A percentile compares a stretch with the other conserved stretches of the same genome.
phyloP scores from a whole-genome alignment of 2,888 invertebrate species.

The Drosophila affinis region DNA sequence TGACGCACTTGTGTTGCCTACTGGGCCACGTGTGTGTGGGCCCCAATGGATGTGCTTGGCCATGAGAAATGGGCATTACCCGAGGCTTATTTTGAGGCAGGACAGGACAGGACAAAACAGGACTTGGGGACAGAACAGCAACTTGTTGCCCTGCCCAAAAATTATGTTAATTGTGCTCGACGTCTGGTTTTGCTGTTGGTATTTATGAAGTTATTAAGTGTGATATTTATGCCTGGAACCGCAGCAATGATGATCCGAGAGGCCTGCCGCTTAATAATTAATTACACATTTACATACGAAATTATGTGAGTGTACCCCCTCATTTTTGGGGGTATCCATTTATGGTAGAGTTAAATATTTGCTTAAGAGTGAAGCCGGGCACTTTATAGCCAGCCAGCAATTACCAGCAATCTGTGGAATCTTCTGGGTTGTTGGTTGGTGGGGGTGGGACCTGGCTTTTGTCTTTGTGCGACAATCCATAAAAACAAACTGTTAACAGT shows the following conservation, averaged over 20 bases:
- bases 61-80: conserved; percentile 57
- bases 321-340: conserved; percentile 31
- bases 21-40: conserved; percentile 34
- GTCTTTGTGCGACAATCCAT: conserved; percentile 70
- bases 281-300: conserved; percentile 62
- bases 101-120: no score
- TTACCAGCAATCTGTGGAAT: conserved; percentile 54
- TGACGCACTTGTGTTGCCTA: conserved; percentile 66
- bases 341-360: conserved; percentile 72
- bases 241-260: conserved; percentile 29
- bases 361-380: conserved; percentile 52
- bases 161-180: conserved; percentile 70
- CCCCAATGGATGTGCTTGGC: conserved; percentile 30
- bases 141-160: conserved; percentile 63
- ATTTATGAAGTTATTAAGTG: conserved; percentile 64
- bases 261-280: conserved; percentile 51
- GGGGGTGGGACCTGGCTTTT: conserved; percentile 36
- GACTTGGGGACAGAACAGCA: conserved; percentile 19
- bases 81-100: conserved; percentile 49
- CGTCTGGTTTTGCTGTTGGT: conserved; percentile 56
- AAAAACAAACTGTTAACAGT: conserved; percentile 72
- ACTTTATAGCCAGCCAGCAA: conserved; percentile 67
- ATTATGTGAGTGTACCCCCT: conserved; percentile 45
- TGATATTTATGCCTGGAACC: conserved; percentile 50
- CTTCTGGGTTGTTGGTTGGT: neutral